A percentile compares a stretch with the other conserved stretches of the same genome.
These are phyloP conservation scores for Choristoneura fumiferana DNA, from an alignment of 1,140 invertebrate species.

Conservation along the genomic window DNA sequence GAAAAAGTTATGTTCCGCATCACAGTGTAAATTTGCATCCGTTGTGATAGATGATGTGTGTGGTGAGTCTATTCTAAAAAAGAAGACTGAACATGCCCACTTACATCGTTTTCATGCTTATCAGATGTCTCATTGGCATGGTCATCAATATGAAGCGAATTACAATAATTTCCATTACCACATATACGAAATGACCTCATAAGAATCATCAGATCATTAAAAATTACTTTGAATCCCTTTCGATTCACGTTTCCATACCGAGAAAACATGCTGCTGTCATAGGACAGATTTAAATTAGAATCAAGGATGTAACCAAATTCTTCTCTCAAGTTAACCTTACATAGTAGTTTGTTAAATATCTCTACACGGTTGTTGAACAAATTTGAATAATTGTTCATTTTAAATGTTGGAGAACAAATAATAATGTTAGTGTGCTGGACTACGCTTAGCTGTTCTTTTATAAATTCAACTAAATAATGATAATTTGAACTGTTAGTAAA, in stretches of 20 bases:
- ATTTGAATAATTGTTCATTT: neutral
- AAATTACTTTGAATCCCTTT: neutral
- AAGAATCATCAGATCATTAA: neutral
- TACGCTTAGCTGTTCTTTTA: neutral
- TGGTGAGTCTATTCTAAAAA: too few species aligned
- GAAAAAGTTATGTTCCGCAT: too few species aligned
- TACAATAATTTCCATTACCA: too few species aligned
- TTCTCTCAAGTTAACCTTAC: neutral
- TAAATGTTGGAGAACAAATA: neutral
- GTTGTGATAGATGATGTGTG: too few species aligned
- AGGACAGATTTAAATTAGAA: neutral
- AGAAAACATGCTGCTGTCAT: neutral
- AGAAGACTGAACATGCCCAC: too few species aligned
- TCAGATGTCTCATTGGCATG: too few species aligned
- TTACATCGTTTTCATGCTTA: too few species aligned
- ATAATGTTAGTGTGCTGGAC: neutral
- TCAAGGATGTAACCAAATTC: neutral
- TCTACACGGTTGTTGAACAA: neutral
- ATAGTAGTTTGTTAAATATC: neutral
- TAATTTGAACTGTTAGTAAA: neutral
- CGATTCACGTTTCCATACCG: neutral
- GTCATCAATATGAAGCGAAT: too few species aligned
- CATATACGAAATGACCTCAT: neutral
- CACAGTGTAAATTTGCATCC: too few species aligned
- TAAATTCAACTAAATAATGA: neutral